Percentiles rank a stretch among this genome's conserved stretches.
phyloP scores from a whole-genome alignment of 2,888 invertebrate genomes.

The Trissolcus brochymenae region DNA sequence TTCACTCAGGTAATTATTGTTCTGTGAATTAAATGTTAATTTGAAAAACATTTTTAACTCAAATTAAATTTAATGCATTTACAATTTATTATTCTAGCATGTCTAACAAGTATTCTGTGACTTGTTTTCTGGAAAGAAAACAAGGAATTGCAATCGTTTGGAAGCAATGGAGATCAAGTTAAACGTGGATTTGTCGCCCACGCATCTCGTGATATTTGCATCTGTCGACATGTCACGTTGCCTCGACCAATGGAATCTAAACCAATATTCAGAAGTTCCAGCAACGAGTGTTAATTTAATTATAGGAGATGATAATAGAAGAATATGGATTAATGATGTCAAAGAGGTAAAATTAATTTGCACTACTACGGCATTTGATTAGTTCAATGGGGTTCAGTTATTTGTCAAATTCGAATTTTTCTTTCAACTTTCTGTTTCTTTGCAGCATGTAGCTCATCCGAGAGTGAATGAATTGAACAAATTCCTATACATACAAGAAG shows the following conservation, averaged over 20 bases:
- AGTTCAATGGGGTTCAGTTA: not conserved
- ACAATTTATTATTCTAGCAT: slow-evolving; percentile 78
- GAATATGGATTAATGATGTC: slow-evolving; percentile 98
- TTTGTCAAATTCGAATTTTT: not conserved
- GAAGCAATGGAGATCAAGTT: slow-evolving; percentile 98
- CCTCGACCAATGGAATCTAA: slow-evolving; percentile 97
- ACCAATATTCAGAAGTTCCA: slow-evolving; percentile 97
- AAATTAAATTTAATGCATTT: not conserved
- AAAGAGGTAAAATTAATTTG: slow-evolving; percentile 83
- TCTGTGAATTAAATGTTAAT: no score
- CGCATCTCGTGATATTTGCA: slow-evolving; percentile 98
- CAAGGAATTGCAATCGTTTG: slow-evolving; percentile 96
- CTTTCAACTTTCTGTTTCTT: not conserved
- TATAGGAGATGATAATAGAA: slow-evolving; percentile 96
- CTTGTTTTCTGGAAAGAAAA: slow-evolving; percentile 97
- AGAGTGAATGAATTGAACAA: slow-evolving; percentile 97
- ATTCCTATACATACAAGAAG: slow-evolving; percentile 93
- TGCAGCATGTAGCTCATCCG: slow-evolving; percentile 90
- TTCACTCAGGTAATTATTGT: slow-evolving; percentile 84
- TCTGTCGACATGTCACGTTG: slow-evolving; percentile 96
- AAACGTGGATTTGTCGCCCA: slow-evolving; percentile 99
- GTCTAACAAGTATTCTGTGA: no score
- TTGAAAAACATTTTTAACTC: no score
- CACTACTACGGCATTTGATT: not conserved
- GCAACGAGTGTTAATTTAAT: slow-evolving; percentile 92